Evolutionary conservation across 35 echinoderm and acorn worm genomes (phyloP).

Genomic region (Apostichopus parvimensis): DNA sequence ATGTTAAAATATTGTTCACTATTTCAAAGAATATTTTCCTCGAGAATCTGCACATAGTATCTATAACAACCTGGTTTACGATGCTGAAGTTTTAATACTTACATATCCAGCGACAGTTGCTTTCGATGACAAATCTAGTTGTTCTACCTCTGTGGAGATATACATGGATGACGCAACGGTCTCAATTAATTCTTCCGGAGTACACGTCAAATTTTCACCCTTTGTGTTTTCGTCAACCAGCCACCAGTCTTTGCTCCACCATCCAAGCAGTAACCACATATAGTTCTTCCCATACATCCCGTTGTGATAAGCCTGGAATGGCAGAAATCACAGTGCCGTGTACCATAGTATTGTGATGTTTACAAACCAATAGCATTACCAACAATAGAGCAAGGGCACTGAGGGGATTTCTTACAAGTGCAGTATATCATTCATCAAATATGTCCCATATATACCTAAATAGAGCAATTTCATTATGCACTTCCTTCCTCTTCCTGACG

Average conservation of each 20-base stretch:
- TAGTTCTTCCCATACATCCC: conserved; percentile 34
- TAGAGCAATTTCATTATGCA: too few relatives aligned
- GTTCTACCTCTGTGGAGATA: conserved; percentile 43
- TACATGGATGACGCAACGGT: conserved; percentile 36
- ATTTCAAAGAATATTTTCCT: too few relatives aligned
- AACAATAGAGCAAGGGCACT: too few relatives aligned
- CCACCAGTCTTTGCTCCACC: conserved; percentile 44
- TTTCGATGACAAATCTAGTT: conserved; percentile 3
- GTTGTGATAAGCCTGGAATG: conserved; percentile 9
- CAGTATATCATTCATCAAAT: too few relatives aligned
- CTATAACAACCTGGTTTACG: too few relatives aligned
- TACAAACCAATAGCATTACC: too few relatives aligned
- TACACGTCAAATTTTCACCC: conserved; percentile 19
- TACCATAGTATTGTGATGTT: too few relatives aligned
- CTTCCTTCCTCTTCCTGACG: too few relatives aligned
- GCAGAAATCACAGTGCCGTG: neutral
- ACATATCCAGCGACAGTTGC: conserved; percentile 38
- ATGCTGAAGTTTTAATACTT: neutral
- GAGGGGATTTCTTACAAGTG: too few relatives aligned
- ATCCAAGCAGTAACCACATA: conserved; percentile 36
- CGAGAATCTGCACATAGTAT: too few relatives aligned
- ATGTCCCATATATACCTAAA: too few relatives aligned
- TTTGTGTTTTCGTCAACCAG: neutral
- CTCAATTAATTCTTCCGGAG: conserved; percentile 24
- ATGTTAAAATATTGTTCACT: too few relatives aligned